phyloP scores from a whole-genome alignment of 30 jellyfish, hydroid and myxozoan genomes.

The Hydractinia echinata region DNA sequence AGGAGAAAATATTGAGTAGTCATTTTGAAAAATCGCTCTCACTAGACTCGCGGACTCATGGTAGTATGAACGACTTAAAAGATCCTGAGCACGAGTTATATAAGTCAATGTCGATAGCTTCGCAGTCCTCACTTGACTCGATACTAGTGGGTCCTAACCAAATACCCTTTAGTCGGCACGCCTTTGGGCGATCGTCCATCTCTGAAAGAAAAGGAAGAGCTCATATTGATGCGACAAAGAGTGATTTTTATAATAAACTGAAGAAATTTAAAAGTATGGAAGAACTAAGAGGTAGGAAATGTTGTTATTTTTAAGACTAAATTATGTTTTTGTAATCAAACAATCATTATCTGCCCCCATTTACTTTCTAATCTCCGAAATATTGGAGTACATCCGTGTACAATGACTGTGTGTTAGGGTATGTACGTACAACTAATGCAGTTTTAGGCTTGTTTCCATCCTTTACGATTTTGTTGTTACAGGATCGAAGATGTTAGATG shows the following conservation, averaged over 20 bases:
- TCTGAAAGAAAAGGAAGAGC: conserved; percentile 97
- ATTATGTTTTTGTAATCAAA: too few relatives aligned
- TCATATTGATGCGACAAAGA: conserved; percentile 94
- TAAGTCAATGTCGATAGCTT: conserved; percentile 70
- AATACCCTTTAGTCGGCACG: conserved; percentile 94
- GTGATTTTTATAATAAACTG: conserved; percentile 64
- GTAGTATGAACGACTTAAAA: conserved; percentile 3
- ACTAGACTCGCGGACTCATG: neutral
- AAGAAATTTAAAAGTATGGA: conserved; percentile 85
- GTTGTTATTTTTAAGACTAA: neutral
- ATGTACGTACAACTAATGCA: too few relatives aligned
- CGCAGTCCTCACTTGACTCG: conserved; percentile 85
- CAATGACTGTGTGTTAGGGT: too few relatives aligned
- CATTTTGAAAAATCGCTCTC: neutral
- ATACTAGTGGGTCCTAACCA: conserved; percentile 76
- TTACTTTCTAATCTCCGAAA: too few relatives aligned
- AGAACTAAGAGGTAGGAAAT: conserved; percentile 63
- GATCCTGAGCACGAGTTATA: conserved; percentile 5
- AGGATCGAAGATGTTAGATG: too few relatives aligned
- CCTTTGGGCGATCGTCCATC: conserved; percentile 91
- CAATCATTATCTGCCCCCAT: too few relatives aligned
- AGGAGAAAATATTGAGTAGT: neutral
- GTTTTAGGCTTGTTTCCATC: too few relatives aligned
- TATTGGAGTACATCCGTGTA: too few relatives aligned
- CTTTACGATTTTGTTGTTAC: too few relatives aligned